Percentiles rank a stretch among this genome's conserved stretches.
Evolutionary conservation across 2,888 invertebrate species (phyloP).

Genomic region (Diaprepes abbreviatus): DNA sequence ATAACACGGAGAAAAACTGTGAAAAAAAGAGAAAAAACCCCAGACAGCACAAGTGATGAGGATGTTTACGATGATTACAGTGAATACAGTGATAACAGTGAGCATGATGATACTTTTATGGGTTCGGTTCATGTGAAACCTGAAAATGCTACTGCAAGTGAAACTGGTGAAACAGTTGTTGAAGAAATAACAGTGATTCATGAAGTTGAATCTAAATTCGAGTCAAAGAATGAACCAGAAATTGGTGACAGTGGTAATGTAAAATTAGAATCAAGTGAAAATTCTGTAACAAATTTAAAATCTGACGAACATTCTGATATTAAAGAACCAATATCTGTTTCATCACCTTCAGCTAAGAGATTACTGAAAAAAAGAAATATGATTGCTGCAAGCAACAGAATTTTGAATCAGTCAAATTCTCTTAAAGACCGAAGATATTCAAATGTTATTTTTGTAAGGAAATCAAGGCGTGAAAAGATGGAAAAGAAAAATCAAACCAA

Average conservation of each 20-base stretch:
- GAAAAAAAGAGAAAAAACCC: constrained; percentile 29
- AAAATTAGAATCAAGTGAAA: constrained; percentile 1
- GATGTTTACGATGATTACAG: constrained; percentile 5
- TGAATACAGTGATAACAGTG: constrained; percentile 22
- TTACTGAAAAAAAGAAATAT: constrained; percentile 37
- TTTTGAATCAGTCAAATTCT: constrained; percentile 36
- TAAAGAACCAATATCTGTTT: not conserved
- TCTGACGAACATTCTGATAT: constrained; percentile 6
- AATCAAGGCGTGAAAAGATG: constrained; percentile 37
- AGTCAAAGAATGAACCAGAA: not conserved
- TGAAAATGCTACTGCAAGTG: not conserved
- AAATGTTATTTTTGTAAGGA: constrained; percentile 40
- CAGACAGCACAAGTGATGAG: constrained; percentile 39
- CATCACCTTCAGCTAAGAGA: constrained; percentile 28
- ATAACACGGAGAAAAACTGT: constrained; percentile 4
- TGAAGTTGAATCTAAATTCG: constrained; percentile 20
- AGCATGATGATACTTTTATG: constrained; percentile 7
- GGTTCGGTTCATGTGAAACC: not conserved
- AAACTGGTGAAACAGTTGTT: constrained; percentile 21
- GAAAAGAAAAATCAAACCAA: constrained; percentile 22
- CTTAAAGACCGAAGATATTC: constrained; percentile 36
- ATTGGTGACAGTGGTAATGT: not conserved
- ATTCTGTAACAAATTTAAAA: constrained; percentile 11
- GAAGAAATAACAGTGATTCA: constrained; percentile 39
- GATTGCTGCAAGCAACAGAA: constrained; percentile 41